Evolutionary conservation across 2,888 invertebrate species (phyloP), one percentile per base, ranked within the genome.

Genomic region (Nomada fucata): DNA sequence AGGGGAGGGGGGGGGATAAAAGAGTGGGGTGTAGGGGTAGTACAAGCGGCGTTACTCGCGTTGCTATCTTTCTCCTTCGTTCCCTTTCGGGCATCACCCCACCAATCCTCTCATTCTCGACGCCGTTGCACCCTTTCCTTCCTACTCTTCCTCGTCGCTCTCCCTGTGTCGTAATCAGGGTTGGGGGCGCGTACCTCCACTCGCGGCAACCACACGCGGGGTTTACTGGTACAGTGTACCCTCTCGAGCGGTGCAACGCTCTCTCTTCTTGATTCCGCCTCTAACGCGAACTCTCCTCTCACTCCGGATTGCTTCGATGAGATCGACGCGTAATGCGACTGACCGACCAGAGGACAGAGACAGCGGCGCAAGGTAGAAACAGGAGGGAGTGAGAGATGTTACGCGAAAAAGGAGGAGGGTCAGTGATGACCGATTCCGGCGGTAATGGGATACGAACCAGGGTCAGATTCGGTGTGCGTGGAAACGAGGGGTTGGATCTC

Each of bases 191-290:
- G 78, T 77, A 77, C 85, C 82, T 81, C 82, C 83, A 59, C 88
- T 84, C 86, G 86, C 79, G 76, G 64, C 78, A 36, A 88, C 76
- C 87, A 83, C 87, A 84, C 87, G 84, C 87, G 90, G 92, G 91
- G 93, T 93, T 93, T 92, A 93, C 92, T 93, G 91, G 92, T 92
- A 93, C 92, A 93, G 89, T 92, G 92, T 93, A 93, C 92, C 92
- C 92, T 92, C 90, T 89, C 86, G 83, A 83, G 82, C 90, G 88
- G 91, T 92, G 90, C 93, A 92, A 93, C 91, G 92, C 89, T 92
- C 92, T 92, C 91, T 92, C 92, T 92, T 91, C 92, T 92, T 92
- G 90, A 91, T 92, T 91, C 91, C 91, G 89, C 87, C 89, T 89
- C 87, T 83, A 79, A 76, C 72, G 69, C 83, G 75, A 71, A 75